Base-by-base conservation (phyloP, 2,888 invertebrate species). In the Temnothorax unifasciatus region DNA sequence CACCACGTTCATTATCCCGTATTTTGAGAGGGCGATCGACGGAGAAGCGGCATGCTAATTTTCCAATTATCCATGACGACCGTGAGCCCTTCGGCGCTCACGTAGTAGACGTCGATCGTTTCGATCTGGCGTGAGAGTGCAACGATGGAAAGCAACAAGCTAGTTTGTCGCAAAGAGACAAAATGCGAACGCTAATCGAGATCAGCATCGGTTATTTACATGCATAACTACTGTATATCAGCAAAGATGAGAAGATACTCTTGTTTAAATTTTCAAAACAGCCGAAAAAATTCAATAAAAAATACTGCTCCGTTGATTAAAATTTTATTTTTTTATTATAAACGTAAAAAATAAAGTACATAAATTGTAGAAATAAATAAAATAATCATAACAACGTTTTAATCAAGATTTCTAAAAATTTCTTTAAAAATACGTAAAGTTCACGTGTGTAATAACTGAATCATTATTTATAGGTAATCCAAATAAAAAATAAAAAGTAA, bases 61-160 rank as follows among this genome's bases (percentile, higher is more conserved):
- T 89, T 83, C 87, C 88, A 90, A 90, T 90, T 90, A 90, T 82
- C 87, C 86, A 84, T 83, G 76, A 77, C 82, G 86, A 87, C 52
- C 86, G 82, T 73, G 61, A 75, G 85, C 79, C 88, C 88, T 85
- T 85, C 75, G 85, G 88, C 84, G 82, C 81, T 88, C 87, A 85
- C 85, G 85, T 85, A 77, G 68, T 54, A 84, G 76, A 73, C 73
- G 68, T 41, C 75, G 83, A 86, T 87, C 63, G 86, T 73, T 29
- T 76, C 50, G 68, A 64, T 82, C 47, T 71, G 50, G 61, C 81
- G 61, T 68, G 81, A 77, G 77, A 83, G 86, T 83, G 79, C 76
- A 85, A 66, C 68, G 47, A 29, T 71, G 73, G 41, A 47, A 61
- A 71, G 66, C 63, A 71, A 34, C 47, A 29, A 59, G 29, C 44